A percentile compares a stretch with the other conserved stretches of the same genome.
These are phyloP conservation scores for Leuciscus waleckii DNA, from an alignment of 2,797 vertebrate species.

Conservation along the genomic window DNA sequence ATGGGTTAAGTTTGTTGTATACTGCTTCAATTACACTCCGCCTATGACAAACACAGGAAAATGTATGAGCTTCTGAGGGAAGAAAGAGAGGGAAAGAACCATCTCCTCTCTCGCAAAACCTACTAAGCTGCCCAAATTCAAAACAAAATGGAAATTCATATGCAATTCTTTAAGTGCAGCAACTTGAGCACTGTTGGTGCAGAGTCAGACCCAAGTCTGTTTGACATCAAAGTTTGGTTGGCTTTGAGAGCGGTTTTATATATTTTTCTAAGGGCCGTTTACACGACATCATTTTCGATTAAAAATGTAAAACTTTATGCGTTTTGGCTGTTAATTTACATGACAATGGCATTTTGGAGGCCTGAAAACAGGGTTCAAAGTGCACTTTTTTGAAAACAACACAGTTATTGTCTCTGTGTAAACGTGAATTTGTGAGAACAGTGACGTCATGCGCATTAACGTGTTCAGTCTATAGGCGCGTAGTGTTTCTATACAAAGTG, in stretches of 20 bases:
- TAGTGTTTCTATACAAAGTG: too few species aligned
- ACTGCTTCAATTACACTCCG: slow-evolving; percentile 98
- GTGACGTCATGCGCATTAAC: too few species aligned
- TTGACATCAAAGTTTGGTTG: neutral
- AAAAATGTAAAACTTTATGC: neutral
- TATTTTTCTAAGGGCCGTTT: too few species aligned
- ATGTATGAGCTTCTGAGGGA: slow-evolving; percentile 35
- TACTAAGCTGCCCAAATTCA: neutral
- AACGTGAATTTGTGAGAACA: too few species aligned
- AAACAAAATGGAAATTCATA: neutral
- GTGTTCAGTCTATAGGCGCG: too few species aligned
- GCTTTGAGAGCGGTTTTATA: too few species aligned
- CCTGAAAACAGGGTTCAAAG: too few species aligned
- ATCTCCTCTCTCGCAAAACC: neutral
- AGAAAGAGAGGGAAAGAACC: neutral
- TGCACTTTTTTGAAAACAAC: too few species aligned
- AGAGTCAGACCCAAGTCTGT: neutral
- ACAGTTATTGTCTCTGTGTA: too few species aligned
- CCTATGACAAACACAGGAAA: slow-evolving; percentile 76
- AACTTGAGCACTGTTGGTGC: neutral
- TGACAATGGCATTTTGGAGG: neutral
- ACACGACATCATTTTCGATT: too few species aligned
- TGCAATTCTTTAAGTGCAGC: neutral
- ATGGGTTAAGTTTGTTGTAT: slow-evolving; percentile 99
- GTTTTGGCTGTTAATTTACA: neutral